A percentile compares a stretch with the other conserved stretches of the same genome.
Evolutionary conservation across 2,888 invertebrate species (phyloP).

Genomic region (Ectemnius cavifrons): DNA sequence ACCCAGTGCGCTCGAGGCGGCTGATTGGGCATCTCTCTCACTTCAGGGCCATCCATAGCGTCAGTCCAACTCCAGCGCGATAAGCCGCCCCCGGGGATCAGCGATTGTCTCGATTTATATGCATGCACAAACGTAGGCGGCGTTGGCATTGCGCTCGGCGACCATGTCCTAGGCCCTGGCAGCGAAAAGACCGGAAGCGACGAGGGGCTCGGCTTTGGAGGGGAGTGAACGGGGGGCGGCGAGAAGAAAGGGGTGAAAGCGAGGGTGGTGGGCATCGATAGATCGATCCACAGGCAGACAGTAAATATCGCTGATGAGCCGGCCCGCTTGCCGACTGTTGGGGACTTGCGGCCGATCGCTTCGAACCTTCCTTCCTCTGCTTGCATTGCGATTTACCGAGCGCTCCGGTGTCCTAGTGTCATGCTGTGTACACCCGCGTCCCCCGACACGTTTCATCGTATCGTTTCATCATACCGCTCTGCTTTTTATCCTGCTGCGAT

Average conservation of each 20-base stretch:
- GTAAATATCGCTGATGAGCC: conserved; percentile 73
- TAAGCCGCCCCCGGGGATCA: conserved; percentile 73
- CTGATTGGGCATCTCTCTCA: conserved; percentile 15
- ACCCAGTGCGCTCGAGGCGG: conserved; percentile 3
- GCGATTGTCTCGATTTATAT: conserved; percentile 74
- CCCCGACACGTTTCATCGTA: no score
- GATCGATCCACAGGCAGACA: conserved; percentile 67
- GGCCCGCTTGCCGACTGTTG: conserved; percentile 53
- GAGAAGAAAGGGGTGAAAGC: conserved; percentile 27
- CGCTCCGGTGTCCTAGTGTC: conserved; percentile 47
- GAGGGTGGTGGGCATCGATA: conserved; percentile 57
- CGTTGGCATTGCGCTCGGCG: conserved; percentile 27
- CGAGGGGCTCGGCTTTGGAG: conserved; percentile 1
- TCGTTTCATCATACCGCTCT: no score
- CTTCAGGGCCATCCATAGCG: conserved; percentile 13
- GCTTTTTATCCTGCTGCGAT: no score
- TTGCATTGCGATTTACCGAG: conserved; percentile 66
- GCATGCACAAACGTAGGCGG: conserved; percentile 56
- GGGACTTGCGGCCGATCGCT: conserved; percentile 42
- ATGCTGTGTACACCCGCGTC: no score
- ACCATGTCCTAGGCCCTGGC: conserved; percentile 2
- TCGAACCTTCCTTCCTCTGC: conserved; percentile 41
- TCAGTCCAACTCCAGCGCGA: conserved; percentile 52
- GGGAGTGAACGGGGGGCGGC: no score
- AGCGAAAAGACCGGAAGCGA: conserved; percentile 12